These are phyloP conservation scores for Monodelphis domestica DNA, from an alignment of 2,797 vertebrate species.

Conservation along the genomic window DNA sequence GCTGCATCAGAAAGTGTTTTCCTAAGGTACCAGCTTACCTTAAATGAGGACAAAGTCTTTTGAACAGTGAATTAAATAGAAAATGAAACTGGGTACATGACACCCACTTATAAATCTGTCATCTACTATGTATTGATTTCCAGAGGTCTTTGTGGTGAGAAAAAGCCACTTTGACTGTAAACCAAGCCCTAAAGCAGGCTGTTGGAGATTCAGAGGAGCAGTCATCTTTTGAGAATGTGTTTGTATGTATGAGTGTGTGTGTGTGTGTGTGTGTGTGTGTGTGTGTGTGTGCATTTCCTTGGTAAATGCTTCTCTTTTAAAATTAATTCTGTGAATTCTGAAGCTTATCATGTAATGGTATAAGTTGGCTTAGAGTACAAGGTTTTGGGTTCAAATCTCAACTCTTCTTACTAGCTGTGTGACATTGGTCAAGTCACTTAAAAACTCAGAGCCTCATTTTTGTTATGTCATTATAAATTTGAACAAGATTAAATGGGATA, in stretches of 20 bases:
- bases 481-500: neutral
- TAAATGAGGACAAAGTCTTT: neutral
- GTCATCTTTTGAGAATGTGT: neutral
- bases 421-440: neutral
- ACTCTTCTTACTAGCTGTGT: neutral
- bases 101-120: neutral
- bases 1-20: neutral
- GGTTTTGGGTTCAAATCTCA: neutral
- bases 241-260: neutral
- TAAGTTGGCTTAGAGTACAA: neutral
- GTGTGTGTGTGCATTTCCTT: no score
- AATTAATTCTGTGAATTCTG: neutral
- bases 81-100: neutral
- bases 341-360: neutral
- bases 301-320: neutral
- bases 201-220: neutral
- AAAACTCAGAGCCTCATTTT: neutral
- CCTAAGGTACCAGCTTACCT: neutral
- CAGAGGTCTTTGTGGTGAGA: neutral
- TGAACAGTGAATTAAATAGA: neutral
- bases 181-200: neutral
- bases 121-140: neutral
- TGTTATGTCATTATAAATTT: neutral
- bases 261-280: no score
- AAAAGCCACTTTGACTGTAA: neutral